Evolutionary conservation across 2,797 vertebrate genomes (phyloP), one percentile per base, ranked within the genome.

Genomic region (Rhinoraja longicauda): DNA sequence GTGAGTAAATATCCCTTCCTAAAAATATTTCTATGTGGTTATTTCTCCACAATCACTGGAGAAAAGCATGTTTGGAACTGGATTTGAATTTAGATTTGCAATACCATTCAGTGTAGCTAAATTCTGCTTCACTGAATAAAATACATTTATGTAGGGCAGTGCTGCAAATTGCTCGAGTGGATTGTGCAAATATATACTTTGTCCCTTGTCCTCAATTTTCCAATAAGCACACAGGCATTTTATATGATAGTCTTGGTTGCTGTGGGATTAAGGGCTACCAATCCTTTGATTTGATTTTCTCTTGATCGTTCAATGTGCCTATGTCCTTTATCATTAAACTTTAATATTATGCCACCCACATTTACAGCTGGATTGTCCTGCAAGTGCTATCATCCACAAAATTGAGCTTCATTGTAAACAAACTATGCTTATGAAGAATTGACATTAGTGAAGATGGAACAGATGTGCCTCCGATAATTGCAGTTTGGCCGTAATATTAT

Each of bases 161-260:
- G 24, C 70, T 53, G 36, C 70, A 92, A 92, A 75, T 75, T 92
- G 70, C 90, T 75, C 39, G n/a, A 57, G 90, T 75, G 72, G 70
- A 75, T 75, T 92, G 62, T 92, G 39, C 70, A 92, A 57, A 53
- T 92, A 75, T 57, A 75, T 92, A 92, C 26, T 73, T 92, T 75
- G 26, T 45, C 70, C 26, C 90, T 73, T 29, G 45, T 57, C 90
- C 72, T 92, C 70, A 73, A 72, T 72, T 91, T 91, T 91, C 67
- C 90, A 91, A 45, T 73, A 39, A 91, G 39, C 86, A 91, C 67
- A 91, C 36, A 73, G 90, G 67, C 12, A 45, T 91, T 91, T 91
- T 64, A 70, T 72, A 72, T 45, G 39, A 91, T 73, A 73, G 19
- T 73, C 67, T 70, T 70, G n/a, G 81, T 84, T 90, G 64, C n/a